phyloP scores from a whole-genome alignment of 1,140 invertebrate genomes.

The Cecropterus lyciades region DNA sequence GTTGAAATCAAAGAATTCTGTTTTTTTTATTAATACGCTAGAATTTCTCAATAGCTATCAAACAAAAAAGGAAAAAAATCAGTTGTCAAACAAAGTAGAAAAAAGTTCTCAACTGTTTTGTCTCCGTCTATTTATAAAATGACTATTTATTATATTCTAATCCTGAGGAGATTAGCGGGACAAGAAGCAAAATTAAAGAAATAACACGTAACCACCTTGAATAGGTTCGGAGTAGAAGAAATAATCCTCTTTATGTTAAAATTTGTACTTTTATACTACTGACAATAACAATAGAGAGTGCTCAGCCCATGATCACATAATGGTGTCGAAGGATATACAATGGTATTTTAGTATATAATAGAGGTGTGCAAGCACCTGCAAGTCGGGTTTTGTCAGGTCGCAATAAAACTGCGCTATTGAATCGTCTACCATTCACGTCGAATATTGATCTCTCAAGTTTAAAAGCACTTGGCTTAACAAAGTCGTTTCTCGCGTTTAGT shows the following conservation, averaged over 20 bases:
- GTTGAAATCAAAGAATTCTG: no score
- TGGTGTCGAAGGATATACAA: constrained; percentile 9
- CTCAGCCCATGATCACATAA: constrained; percentile 14
- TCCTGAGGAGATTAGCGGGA: not conserved
- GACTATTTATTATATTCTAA: not conserved
- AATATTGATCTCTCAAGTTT: constrained; percentile 52
- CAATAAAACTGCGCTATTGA: constrained; percentile 45
- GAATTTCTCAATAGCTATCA: no score
- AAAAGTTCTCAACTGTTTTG: no score
- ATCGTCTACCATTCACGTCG: constrained; percentile 39
- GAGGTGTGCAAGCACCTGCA: constrained; percentile 1
- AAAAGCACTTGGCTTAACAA: constrained; percentile 47
- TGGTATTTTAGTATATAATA: not conserved
- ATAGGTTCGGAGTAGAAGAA: not conserved
- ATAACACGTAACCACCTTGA: constrained; percentile 12
- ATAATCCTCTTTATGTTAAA: constrained; percentile 28
- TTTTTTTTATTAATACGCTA: no score
- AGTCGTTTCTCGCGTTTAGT: constrained; percentile 26
- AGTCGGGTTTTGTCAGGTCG: constrained; percentile 17
- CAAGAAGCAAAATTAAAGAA: constrained; percentile 9
- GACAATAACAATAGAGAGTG: constrained; percentile 17
- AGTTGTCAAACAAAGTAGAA: no score
- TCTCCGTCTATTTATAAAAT: no score
- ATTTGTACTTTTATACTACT: constrained; percentile 9
- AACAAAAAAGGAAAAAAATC: no score